phyloP scores from a whole-genome alignment of 1,140 invertebrate species.

The Hermetia illucens region DNA sequence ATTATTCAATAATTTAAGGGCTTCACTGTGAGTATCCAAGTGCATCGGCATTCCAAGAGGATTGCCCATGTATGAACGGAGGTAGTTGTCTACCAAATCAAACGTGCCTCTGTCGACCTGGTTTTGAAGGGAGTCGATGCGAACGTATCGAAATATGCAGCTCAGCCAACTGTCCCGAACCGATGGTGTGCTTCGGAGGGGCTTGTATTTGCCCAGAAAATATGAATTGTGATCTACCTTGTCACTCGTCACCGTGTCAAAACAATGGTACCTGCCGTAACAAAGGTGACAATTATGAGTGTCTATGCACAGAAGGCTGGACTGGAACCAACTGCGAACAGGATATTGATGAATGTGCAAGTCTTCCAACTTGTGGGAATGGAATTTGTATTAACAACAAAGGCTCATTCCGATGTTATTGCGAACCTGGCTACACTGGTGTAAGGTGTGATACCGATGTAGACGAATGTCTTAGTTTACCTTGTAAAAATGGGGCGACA shows the following conservation, averaged over 20 bases:
- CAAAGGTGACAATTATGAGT: slow-evolving; percentile 50
- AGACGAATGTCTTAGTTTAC: slow-evolving; percentile 74
- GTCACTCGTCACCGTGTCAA: slow-evolving; percentile 42
- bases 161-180: slow-evolving; percentile 32
- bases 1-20: slow-evolving; percentile 20
- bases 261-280: slow-evolving; percentile 51
- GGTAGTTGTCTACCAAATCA: slow-evolving; percentile 59
- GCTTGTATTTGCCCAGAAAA: slow-evolving; percentile 38
- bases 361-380: slow-evolving; percentile 53
- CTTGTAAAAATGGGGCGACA: slow-evolving; percentile 76
- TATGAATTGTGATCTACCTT: slow-evolving; percentile 29
- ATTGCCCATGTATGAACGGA: slow-evolving; percentile 62
- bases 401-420: slow-evolving; percentile 74
- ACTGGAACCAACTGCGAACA: slow-evolving; percentile 52
- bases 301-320: slow-evolving; percentile 64
- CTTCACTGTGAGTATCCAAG: slow-evolving; percentile 23
- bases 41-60: too few relatives aligned
- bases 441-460: slow-evolving; percentile 71
- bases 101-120: slow-evolving; percentile 54
- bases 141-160: slow-evolving; percentile 55
- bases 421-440: slow-evolving; percentile 69
- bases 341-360: slow-evolving; percentile 66
- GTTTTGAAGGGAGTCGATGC: slow-evolving; percentile 64
- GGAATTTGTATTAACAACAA: slow-evolving; percentile 67
- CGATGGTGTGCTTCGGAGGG: slow-evolving; percentile 46